These are phyloP conservation scores for Oedothorax gibbosus DNA, from an alignment of 1,140 invertebrate species.

Conservation along the genomic window DNA sequence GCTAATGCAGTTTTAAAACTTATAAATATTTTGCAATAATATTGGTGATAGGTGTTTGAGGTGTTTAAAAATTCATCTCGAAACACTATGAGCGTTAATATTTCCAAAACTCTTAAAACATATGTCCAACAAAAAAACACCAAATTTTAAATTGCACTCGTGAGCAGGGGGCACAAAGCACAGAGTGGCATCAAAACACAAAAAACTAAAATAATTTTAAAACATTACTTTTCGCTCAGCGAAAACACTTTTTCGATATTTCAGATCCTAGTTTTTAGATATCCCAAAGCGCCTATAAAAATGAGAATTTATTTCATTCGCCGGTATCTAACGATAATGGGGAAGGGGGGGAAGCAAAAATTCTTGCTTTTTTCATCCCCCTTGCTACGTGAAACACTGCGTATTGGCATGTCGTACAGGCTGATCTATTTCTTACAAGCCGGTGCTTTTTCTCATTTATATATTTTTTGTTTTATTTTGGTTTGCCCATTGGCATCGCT, in stretches of 20 bases:
- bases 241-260: slow-evolving; percentile 56
- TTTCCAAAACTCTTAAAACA: too few relatives aligned
- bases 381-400: slow-evolving; percentile 41
- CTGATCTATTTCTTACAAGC: slow-evolving; percentile 57
- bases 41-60: too few relatives aligned
- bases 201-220: slow-evolving; percentile 42
- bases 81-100: too few relatives aligned
- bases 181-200: too few relatives aligned
- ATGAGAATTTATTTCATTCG: slow-evolving; percentile 56
- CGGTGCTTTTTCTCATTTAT: slow-evolving; percentile 1
- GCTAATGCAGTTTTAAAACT: too few relatives aligned
- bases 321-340: slow-evolving; percentile 56
- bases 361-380: slow-evolving; percentile 27
- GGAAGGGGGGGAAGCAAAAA: slow-evolving; percentile 14
- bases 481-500: slow-evolving; percentile 5
- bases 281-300: slow-evolving; percentile 58
- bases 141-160: too few relatives aligned
- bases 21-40: too few relatives aligned
- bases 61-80: too few relatives aligned
- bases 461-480: slow-evolving; percentile 16
- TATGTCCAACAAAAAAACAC: too few relatives aligned
- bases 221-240: slow-evolving; percentile 56
- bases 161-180: too few relatives aligned
- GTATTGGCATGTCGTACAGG: slow-evolving; percentile 54
- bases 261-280: slow-evolving; percentile 58